A percentile compares a stretch with the other conserved stretches of the same genome.
Conservation (phyloP, 1,140 invertebrate genomes). For the Metaphire vulgaris region DNA sequence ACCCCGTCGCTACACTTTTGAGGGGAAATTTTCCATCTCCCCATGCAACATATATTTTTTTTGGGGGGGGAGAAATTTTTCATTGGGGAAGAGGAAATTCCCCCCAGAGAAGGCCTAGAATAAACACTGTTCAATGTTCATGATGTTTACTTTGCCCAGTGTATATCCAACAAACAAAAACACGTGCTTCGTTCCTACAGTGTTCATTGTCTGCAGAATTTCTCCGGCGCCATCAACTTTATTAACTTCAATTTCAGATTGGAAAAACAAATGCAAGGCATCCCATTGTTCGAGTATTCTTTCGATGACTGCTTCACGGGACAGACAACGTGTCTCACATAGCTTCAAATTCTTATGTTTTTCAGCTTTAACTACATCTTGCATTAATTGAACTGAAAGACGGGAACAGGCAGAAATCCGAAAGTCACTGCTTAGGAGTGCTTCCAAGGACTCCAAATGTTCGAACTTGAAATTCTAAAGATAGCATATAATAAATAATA, state of each 20-base stretch:
- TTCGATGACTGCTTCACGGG: background rate
- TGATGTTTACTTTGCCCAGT: constrained; percentile 23
- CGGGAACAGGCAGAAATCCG: no score
- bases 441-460: no score
- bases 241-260: background rate
- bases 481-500: no score
- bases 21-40: no score
- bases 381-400: constrained; percentile 30
- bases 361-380: constrained; percentile 28
- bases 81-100: no score
- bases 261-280: background rate
- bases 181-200: background rate
- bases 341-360: constrained; percentile 1
- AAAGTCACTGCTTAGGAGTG: no score
- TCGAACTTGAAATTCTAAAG: no score
- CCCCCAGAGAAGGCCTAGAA: no score
- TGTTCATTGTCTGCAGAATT: background rate
- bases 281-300: background rate
- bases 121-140: constrained; percentile 23
- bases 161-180: background rate
- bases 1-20: no score
- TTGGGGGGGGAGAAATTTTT: no score
- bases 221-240: background rate
- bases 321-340: background rate
- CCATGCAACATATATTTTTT: no score